Conservation (phyloP, 30 jellyfish, hydroid and myxozoan species). For the Hydractinia echinata region DNA sequence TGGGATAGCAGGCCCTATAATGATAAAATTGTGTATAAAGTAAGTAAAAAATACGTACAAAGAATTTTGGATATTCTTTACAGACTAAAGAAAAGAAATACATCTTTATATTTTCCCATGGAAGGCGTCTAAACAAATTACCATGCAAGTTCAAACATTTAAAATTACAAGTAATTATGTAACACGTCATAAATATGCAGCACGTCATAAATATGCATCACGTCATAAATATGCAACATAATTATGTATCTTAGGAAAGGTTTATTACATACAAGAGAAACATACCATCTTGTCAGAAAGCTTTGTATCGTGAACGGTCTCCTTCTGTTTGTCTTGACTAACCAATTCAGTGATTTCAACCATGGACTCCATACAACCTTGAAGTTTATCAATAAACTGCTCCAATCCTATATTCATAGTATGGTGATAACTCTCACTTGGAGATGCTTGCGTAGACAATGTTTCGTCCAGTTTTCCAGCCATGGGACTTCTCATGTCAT, state of each 20-base stretch:
- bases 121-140: no score
- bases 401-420: conserved; percentile 54
- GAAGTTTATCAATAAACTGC: conserved; percentile 49
- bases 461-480: background rate
- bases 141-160: no score
- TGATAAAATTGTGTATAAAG: background rate
- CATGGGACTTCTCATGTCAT: background rate
- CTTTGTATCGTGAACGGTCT: background rate
- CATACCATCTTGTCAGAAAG: conserved; percentile 1
- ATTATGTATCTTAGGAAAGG: background rate
- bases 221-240: no score
- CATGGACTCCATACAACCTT: conserved; percentile 70
- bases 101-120: background rate
- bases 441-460: background rate
- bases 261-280: background rate
- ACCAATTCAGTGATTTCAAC: conserved; percentile 36
- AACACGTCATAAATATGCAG: no score
- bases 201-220: no score
- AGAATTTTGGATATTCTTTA: no score
- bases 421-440: background rate
- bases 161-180: no score
- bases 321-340: background rate
- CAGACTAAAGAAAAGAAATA: background rate
- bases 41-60: background rate
- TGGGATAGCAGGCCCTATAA: conserved; percentile 58